Conservation (phyloP, 2,888 invertebrate species). For the Caenorhabditis drosophilae region DNA sequence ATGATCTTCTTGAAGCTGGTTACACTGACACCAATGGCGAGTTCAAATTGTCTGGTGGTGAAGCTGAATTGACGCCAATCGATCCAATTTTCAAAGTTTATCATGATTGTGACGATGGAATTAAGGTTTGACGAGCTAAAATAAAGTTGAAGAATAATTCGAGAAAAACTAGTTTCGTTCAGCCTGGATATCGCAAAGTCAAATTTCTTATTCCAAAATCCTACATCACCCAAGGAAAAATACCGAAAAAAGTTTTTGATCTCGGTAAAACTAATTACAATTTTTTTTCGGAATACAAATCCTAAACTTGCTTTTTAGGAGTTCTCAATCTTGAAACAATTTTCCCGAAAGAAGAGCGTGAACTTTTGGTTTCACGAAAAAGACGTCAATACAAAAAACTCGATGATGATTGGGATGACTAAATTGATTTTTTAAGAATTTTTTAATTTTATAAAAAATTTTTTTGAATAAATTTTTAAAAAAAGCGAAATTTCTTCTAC, state of each 20-base stretch:
- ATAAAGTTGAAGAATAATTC: background rate
- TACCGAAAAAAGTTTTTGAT: constrained; percentile 50
- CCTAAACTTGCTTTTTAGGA: too few species aligned
- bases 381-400: constrained; percentile 18
- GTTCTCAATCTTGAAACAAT: constrained; percentile 55
- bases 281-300: too few species aligned
- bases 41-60: constrained; percentile 46
- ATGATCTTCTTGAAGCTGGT: constrained; percentile 55
- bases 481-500: too few species aligned
- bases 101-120: constrained; percentile 58
- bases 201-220: constrained; percentile 49
- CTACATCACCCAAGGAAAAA: constrained; percentile 47
- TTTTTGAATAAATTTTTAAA: too few species aligned
- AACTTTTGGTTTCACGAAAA: constrained; percentile 42
- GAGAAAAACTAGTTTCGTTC: constrained; percentile 4
- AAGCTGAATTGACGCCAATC: constrained; percentile 56
- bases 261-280: too few species aligned
- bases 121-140: constrained; percentile 38
- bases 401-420: constrained; percentile 4
- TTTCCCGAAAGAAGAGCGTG: constrained; percentile 50
- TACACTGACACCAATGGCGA: constrained; percentile 55
- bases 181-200: constrained; percentile 48
- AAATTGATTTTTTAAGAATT: background rate
- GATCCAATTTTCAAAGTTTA: constrained; percentile 59
- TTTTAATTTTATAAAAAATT: background rate